A percentile compares a stretch with the other conserved stretches of the same genome.
These are phyloP conservation scores for Saturnia pavonia DNA, from an alignment of 2,888 invertebrate genomes.

Conservation along the genomic window DNA sequence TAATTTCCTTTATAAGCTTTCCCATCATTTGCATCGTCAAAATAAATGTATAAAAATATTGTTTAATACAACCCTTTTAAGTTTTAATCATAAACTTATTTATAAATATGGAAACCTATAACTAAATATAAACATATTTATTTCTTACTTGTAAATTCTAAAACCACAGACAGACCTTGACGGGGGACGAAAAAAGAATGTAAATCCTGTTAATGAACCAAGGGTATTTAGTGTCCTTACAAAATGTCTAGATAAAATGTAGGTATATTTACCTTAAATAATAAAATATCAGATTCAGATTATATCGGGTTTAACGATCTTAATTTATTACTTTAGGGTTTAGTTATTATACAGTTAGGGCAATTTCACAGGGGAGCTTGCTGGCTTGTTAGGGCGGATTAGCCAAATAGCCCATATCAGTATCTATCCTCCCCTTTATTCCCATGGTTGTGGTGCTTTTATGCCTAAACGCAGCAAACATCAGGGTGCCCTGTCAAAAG, in stretches of 20 bases:
- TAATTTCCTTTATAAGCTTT: too few species aligned
- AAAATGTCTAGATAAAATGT: not conserved
- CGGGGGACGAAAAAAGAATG: not conserved
- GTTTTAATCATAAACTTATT: not conserved
- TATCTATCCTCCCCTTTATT: too few species aligned
- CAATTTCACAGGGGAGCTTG: too few species aligned
- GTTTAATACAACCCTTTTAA: not conserved
- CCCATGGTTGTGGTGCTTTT: too few species aligned
- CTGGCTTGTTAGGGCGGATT: too few species aligned
- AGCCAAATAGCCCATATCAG: too few species aligned
- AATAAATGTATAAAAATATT: not conserved
- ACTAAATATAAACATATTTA: not conserved
- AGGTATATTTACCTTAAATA: not conserved
- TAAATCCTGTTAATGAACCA: not conserved
- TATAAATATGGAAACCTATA: not conserved
- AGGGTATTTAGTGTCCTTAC: not conserved
- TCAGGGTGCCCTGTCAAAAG: too few species aligned
- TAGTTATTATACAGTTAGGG: not conserved
- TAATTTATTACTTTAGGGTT: not conserved
- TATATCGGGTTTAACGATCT: not conserved
- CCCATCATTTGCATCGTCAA: not conserved
- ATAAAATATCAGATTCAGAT: not conserved
- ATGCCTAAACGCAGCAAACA: too few species aligned
- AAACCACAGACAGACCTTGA: constrained; percentile 4
- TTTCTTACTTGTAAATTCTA: not conserved